Base-by-base conservation (phyloP, 2,797 vertebrate species). In the Gila robusta region DNA sequence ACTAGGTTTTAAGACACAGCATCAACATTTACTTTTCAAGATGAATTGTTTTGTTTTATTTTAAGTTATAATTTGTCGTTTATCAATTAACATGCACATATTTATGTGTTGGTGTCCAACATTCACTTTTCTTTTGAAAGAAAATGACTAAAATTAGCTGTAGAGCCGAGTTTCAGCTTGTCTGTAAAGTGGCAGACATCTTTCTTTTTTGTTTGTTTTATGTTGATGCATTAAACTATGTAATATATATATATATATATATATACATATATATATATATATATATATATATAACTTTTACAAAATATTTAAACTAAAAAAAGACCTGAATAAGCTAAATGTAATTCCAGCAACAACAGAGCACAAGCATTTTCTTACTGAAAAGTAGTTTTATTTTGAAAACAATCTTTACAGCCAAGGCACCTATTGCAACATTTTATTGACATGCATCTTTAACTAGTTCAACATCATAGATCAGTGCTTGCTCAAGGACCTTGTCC, bases 311-410 rank as follows among this genome's bases (percentile, higher is more conserved):
- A 62, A 62, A 26, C 10, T 26, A 62, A 64, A 59, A 59, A 70
- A 70, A 11, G 1, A 10, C 9, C 59, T 14, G 6, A n/a, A 39
- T 23, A 41, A 70, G 11, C 5, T 70, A 70, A 19, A 41, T n/a
- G n/a, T n/a, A 0, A 76, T 35, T 35, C 35, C 17, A 76, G 35
- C 6, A 77, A 39, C 74, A 59, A 56, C 6, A 59, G 5, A 17
- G 32, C 19, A 70, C 44, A 52, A 52, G 21, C 6, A 17, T 39
- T n/a, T 56, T 72, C 49, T 73, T 74, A 73, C 32, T 52, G 8
- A 81, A 73, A 81, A 81, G 54, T 80, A 44, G 56, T 72, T 85
- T 84, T 79, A 85, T 72, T 85, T 77, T 35, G 49, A 79, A 72
- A 71, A 62, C 83, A 26, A 73, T n/a, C 21, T 44, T 35, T 70